Base-by-base conservation (phyloP, 2,113 vertebrate genomes). In the Hepsetus odoe region DNA sequence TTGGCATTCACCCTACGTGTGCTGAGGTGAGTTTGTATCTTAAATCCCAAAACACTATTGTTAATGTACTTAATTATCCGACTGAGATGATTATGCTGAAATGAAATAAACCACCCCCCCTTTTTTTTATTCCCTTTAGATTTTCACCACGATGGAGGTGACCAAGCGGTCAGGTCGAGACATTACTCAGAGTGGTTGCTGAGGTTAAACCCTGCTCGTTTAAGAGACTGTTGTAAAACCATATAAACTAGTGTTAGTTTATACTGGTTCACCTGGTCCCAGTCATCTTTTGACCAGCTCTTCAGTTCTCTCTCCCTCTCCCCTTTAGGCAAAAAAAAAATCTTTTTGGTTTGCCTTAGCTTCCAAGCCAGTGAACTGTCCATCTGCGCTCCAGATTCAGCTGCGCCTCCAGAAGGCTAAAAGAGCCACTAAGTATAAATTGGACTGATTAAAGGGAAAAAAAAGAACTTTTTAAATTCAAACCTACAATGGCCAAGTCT, bases 1-100 rank as follows among this genome's bases (percentile, higher is more conserved):
- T 98, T 40, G 98, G 97, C 42, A 99, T 99, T 73, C 98, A 99
- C 82, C 98, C 97, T 10, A 99, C 98, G 1, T 96, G 97, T 77
- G 96, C 92, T 68, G 97, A 99, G 95, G 98, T 98, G 86, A 75
- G 66, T 35, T 24, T 16, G 22, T 11, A 8, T 49, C 40, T 33
- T n/a, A n/a, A n/a, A n/a, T n/a, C n/a, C n/a, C n/a, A n/a, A n/a
- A n/a, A n/a, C n/a, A n/a, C n/a, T n/a, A n/a, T n/a, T n/a, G n/a
- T n/a, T n/a, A n/a, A n/a, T n/a, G n/a, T n/a, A n/a, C n/a, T n/a
- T n/a, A n/a, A n/a, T n/a, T n/a, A n/a, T n/a, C n/a, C n/a, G n/a
- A n/a, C n/a, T n/a, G n/a, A n/a, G n/a, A n/a, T n/a, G n/a, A n/a
- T n/a, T n/a, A n/a, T n/a, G n/a, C n/a, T n/a, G n/a, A n/a, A n/a